phyloP scores from a whole-genome alignment of 2,888 invertebrate genomes.

The Erebia ligea region DNA sequence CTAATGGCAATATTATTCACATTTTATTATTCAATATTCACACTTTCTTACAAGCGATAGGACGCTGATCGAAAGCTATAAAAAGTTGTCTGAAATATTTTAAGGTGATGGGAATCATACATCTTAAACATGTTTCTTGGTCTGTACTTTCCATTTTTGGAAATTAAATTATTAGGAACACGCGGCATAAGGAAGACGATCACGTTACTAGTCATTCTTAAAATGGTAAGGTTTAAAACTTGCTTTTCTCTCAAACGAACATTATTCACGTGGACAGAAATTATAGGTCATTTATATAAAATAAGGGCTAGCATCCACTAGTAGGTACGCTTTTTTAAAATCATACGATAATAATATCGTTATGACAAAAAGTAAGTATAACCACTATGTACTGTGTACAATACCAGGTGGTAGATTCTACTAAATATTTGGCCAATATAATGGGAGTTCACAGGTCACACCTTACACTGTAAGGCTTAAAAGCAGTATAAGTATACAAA shows the following conservation, averaged over 20 bases:
- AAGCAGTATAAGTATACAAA: no score
- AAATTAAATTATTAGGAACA: constrained; percentile 23
- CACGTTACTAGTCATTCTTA: constrained; percentile 14
- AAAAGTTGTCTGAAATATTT: constrained; percentile 3
- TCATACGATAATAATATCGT: neutral
- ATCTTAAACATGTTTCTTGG: constrained; percentile 6
- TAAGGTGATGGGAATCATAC: constrained; percentile 5
- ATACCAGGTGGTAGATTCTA: no score
- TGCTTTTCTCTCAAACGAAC: constrained; percentile 23
- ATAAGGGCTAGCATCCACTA: neutral
- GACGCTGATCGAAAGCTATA: neutral
- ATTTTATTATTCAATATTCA: constrained; percentile 1
- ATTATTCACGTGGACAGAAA: constrained; percentile 27
- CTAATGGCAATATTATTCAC: neutral
- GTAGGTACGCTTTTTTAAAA: neutral
- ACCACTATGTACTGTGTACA: no score
- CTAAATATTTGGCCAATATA: no score
- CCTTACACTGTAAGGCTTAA: no score
- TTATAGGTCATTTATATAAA: neutral
- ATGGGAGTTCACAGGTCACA: no score
- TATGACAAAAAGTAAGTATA: no score
- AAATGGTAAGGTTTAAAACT: constrained; percentile 32
- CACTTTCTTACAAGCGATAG: neutral
- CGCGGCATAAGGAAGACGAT: constrained; percentile 18
- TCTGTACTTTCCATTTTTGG: neutral